Evolutionary conservation across 2,888 invertebrate species (phyloP), one percentile per base, ranked within the genome.

Genomic region (Proisotoma minuta): DNA sequence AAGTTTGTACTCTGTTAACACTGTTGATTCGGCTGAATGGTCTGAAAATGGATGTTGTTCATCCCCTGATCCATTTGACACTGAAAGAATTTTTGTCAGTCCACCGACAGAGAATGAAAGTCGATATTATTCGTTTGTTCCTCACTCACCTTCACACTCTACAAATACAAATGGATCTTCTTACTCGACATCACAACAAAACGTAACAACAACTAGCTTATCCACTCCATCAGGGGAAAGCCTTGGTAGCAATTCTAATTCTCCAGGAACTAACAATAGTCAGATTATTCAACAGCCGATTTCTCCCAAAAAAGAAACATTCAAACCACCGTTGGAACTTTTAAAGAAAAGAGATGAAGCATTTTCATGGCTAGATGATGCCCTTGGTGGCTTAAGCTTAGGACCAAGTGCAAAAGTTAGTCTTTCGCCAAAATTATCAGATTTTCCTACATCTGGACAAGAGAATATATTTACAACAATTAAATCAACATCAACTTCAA

Each of bases 41-140:
- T 66, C 62, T 51, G 67, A 66, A 34, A 63, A 66, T 15, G 65
- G 65, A 3, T n/a, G 18, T 24, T 59, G 64, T 27, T 63, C 62
- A 2, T 73, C 75, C 23, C 77, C 78, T 8, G 86, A 87, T 79
- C 87, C 87, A 0, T 87, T 87, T 71, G 87, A 87, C 72, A 87
- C 87, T 0, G 84, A 84, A 0, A 72, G 67, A 57, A 57, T 70
- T 29, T 27, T 68, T 2, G 43, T 43, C 4, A 73, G 75, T 0
- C 75, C 76, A 2, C 77, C 77, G 3, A 73, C 74, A 2, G 73
- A 74, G 10, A 34, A 52, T 40, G 22, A 51, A 8, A 62, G 60
- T 15, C 57, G 67, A 56, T 73, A 73, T 60, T 73, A 73, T 47
- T 73, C 73, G 2, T 62, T 65, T 20, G 73, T 73, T 26, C 73